Evolutionary conservation across 2,113 vertebrate genomes (phyloP), one percentile per base, ranked within the genome.

Genomic region (Chloebia gouldiae): DNA sequence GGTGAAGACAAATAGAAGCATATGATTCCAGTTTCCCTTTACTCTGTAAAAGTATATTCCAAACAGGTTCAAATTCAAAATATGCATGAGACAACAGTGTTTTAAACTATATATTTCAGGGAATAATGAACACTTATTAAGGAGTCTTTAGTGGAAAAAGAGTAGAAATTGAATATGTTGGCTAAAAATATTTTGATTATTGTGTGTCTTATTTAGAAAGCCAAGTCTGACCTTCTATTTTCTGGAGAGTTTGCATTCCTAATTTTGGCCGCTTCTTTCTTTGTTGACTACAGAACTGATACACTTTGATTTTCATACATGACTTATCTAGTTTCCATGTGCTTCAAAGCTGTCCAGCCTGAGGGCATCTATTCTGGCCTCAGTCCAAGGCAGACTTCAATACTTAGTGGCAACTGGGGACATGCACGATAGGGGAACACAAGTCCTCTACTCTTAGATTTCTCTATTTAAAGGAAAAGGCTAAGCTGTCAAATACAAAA

Each of bases 241-340:
- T 86, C 85, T 73, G 11, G 73, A 84, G 33, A 84, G 35, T 35
- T 53, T 45, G 27, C 33, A 19, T 80, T 72, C 37, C 42, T 94
- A 78, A 94, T 93, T 92, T 92, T 82, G 71, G 28, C 70, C 81
- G 10, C 37, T 71, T 66, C 33, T 88, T 83, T 68, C 45, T 88
- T 60, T 94, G 65, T 91, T 85, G 80, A 85, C 86, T 81, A 51
- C 65, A 86, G 54, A 90, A 82, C 49, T 60, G 69, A 92, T 92
- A 92, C 33, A 75, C 64, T 95, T 84, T 91, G 84, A 95, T 97
- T 97, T 96, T 96, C 60, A 95, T 85, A 94, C 50, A 86, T 89
- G 93, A 94, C 60, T 87, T 97, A 63, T 63, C 56, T 63, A 44
- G 54, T 49, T 93, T 66, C 76, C 10, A 9, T 45, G 81, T 76